phyloP scores from a whole-genome alignment of 1,140 invertebrate genomes.

The Lordiphosa stackelbergi region DNA sequence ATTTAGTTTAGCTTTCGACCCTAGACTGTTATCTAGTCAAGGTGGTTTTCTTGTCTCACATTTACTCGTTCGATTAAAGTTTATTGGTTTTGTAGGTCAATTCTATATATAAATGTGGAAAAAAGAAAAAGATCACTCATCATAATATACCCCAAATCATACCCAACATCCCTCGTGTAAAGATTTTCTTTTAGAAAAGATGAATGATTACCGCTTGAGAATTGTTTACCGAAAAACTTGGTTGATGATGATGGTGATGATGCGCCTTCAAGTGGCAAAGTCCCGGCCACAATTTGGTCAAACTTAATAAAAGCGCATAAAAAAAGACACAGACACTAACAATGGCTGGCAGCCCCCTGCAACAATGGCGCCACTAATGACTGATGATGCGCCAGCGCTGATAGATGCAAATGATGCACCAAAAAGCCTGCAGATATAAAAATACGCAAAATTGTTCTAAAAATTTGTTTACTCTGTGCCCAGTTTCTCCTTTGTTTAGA shows the following conservation, averaged over 20 bases:
- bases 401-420: conserved; percentile 61
- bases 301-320: conserved; percentile 73
- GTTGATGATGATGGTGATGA: conserved; percentile 39
- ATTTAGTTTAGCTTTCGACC: no score
- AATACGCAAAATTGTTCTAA: conserved; percentile 25
- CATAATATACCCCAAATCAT: conserved; percentile 17
- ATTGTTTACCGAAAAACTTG: conserved; percentile 56
- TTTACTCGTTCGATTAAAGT: conserved; percentile 1
- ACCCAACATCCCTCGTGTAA: not conserved
- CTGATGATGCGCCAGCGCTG: conserved; percentile 72
- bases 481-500: conserved; percentile 50
- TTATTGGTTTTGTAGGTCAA: conserved; percentile 52
- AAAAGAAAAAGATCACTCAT: conserved; percentile 48
- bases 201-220: conserved; percentile 56
- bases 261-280: conserved; percentile 64
- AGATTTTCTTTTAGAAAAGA: conserved; percentile 46
- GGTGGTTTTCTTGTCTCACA: not conserved
- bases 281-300: conserved; percentile 57
- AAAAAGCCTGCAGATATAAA: conserved; percentile 20
- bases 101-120: conserved; percentile 33
- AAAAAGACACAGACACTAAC: conserved; percentile 42
- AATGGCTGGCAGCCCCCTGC: conserved; percentile 45
- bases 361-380: conserved; percentile 75
- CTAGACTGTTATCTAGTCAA: no score
- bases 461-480: conserved; percentile 40